Conservation (phyloP, 30 jellyfish, hydroid and myxozoan species). For the Aurelia coerulea region DNA sequence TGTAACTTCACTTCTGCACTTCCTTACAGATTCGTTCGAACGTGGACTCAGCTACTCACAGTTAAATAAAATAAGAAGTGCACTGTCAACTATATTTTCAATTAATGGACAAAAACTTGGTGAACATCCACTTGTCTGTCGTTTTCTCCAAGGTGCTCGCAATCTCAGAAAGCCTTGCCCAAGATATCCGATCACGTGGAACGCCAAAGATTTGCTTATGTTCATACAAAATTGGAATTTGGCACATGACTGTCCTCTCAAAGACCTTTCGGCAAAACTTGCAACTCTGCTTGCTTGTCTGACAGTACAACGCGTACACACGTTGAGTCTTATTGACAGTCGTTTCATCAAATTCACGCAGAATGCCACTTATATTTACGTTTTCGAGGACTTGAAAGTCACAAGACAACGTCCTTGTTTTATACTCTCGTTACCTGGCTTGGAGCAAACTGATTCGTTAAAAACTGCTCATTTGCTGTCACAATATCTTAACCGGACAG, state of each 20-base stretch:
- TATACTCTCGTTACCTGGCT: too few species aligned
- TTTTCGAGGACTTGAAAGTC: too few species aligned
- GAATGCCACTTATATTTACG: not conserved
- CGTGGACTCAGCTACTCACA: too few species aligned
- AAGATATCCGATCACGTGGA: constrained; percentile 28
- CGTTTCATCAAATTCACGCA: constrained; percentile 7
- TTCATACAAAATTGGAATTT: constrained; percentile 8
- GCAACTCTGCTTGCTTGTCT: not conserved
- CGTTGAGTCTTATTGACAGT: not conserved
- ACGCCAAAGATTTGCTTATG: constrained; percentile 10
- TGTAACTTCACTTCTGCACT: not conserved
- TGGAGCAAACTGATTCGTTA: too few species aligned
- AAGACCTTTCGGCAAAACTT: constrained; percentile 5
- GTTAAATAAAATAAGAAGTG: constrained; percentile 6
- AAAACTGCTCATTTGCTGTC: too few species aligned
- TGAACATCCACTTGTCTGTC: too few species aligned
- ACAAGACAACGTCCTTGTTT: too few species aligned
- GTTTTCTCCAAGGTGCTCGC: constrained; percentile 24
- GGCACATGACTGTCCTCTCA: not conserved
- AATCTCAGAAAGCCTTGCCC: constrained; percentile 5
- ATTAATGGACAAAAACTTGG: too few species aligned
- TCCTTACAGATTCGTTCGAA: too few species aligned
- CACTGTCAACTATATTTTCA: too few species aligned
- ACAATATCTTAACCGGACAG: too few species aligned
- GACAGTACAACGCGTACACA: constrained; percentile 9